A percentile compares a stretch with the other conserved stretches of the same genome.
phyloP scores from a whole-genome alignment of 2,888 invertebrate species.

The Onchidella celtica region DNA sequence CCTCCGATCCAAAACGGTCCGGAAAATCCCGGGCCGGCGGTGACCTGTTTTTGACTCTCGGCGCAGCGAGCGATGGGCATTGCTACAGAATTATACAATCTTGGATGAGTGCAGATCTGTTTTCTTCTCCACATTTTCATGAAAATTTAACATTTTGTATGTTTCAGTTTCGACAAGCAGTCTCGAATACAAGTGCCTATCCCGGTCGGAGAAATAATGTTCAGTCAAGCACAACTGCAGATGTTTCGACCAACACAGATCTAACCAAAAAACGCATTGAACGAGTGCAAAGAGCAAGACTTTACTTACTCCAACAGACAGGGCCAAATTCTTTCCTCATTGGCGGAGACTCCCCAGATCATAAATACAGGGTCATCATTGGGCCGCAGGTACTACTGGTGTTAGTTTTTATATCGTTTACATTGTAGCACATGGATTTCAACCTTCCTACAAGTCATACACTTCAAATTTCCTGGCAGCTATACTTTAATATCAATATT shows the following conservation, averaged over 20 bases:
- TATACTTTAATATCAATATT: too few relatives aligned
- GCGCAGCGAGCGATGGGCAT: too few relatives aligned
- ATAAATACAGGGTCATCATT: slow-evolving; percentile 81
- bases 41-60: too few relatives aligned
- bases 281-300: slow-evolving; percentile 78
- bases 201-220: slow-evolving; percentile 54
- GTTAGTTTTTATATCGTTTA: too few relatives aligned
- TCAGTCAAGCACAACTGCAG: slow-evolving; percentile 42
- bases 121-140: too few relatives aligned
- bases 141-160: neutral
- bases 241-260: slow-evolving; percentile 57
- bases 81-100: too few relatives aligned
- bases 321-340: slow-evolving; percentile 81
- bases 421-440: neutral
- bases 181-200: slow-evolving; percentile 52
- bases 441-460: too few relatives aligned
- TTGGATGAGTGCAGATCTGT: too few relatives aligned
- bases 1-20: too few relatives aligned
- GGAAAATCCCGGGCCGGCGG: too few relatives aligned
- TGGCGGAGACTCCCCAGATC: slow-evolving; percentile 80
- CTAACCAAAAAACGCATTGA: slow-evolving; percentile 74
- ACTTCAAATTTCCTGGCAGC: too few relatives aligned
- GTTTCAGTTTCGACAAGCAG: slow-evolving; percentile 56
- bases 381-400: slow-evolving; percentile 81
- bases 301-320: slow-evolving; percentile 81